These are phyloP conservation scores for Pygmarrhopalites habei DNA, from an alignment of 1,140 invertebrate genomes.

Conservation along the genomic window DNA sequence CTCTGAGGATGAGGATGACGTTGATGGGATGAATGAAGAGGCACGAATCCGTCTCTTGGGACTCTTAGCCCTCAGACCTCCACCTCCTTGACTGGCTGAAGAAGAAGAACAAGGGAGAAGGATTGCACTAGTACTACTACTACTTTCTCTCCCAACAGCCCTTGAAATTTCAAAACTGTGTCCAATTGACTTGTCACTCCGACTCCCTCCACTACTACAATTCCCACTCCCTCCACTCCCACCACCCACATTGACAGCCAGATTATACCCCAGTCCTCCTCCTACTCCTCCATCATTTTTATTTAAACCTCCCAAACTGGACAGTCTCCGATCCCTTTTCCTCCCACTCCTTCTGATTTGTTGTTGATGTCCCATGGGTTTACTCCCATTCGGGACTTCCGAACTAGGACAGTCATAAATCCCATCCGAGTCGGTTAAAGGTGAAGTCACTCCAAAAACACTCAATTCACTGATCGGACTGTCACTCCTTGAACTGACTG, in stretches of 20 bases:
- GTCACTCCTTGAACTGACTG: slow-evolving; percentile 66
- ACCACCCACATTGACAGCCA: not conserved
- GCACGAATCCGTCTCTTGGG: slow-evolving; percentile 48
- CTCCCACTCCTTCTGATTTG: slow-evolving; percentile 25
- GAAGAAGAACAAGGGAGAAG: not conserved
- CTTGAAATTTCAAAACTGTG: too few relatives aligned
- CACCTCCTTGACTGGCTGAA: too few relatives aligned
- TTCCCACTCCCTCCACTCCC: not conserved
- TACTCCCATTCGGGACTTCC: slow-evolving; percentile 48
- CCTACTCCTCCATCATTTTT: not conserved
- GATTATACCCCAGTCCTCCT: not conserved
- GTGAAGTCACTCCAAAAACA: slow-evolving; percentile 39
- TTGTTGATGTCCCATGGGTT: slow-evolving; percentile 13
- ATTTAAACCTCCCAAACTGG: not conserved
- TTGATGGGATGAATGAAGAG: slow-evolving; percentile 26
- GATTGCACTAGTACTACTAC: not conserved
- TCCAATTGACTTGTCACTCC: not conserved
- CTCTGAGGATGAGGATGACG: slow-evolving; percentile 50
- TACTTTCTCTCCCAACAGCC: not conserved
- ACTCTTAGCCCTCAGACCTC: slow-evolving; percentile 28
- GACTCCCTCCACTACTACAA: not conserved
- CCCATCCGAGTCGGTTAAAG: slow-evolving; percentile 66
- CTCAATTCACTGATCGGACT: slow-evolving; percentile 60
- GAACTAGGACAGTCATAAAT: slow-evolving; percentile 68
- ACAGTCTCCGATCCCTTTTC: slow-evolving; percentile 31